Evolutionary conservation across 2,888 invertebrate species (phyloP), one percentile per base, ranked within the genome.

Genomic region (Phortica okadai): DNA sequence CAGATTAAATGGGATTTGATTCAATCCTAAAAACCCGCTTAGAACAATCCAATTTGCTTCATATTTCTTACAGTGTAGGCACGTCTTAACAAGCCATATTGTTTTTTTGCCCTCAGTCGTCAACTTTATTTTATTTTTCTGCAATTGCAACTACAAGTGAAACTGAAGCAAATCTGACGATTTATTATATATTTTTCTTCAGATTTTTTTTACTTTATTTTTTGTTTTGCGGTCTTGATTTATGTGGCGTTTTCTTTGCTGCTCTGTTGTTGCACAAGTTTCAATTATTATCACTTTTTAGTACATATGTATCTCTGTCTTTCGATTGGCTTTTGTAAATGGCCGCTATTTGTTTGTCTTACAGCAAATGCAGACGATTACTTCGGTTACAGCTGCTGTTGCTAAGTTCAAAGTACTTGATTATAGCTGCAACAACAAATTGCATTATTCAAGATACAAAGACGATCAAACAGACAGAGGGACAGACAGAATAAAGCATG

Each of bases 201-300:
- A 1, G 59, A 21, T 59, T 59, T 8, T 4, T 59, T n/a, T n/a
- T 45, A 69, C 50, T 69, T 45, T 45, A 50, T 69, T 69, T 2
- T 69, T 50, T 69, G 4, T 69, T 67, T 67, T 67, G n/a, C 64
- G n/a, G 16, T 56, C n/a, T 56, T 33, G 33, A 33, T 33, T 33
- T 33, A 33, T 33, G 56, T 3, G 14, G 56, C 7, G 2, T 25
- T 25, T 62, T 11, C 14, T 62, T 25, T 62, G 10, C 21, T 25
- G n/a, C 21, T 6, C 10, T 25, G n/a, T 21, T 62, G 16, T 1
- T 62, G 41, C 69, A 69, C 14, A 44, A 69, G 45, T 69, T 69
- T 69, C 69, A 69, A 69, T 69, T 69, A 69, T 69, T 69, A 50
- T 69, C 69, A 45, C 45, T 69, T 69, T 45, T n/a, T 16, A 45